Percentiles rank a stretch among this genome's conserved stretches.
These are phyloP conservation scores for Esox masquinongy DNA, from an alignment of 2,797 vertebrate species.

Conservation along the genomic window DNA sequence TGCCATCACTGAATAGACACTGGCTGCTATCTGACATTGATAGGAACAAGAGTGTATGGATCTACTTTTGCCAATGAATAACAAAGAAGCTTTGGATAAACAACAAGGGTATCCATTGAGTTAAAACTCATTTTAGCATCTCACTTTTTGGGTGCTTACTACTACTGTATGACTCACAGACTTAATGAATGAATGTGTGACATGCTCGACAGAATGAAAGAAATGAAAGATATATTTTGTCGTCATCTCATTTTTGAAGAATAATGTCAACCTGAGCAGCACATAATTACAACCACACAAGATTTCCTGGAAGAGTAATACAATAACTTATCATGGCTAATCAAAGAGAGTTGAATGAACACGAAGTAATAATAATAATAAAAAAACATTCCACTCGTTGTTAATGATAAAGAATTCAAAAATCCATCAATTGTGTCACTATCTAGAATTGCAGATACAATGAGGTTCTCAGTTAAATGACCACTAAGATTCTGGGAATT, in stretches of 20 bases:
- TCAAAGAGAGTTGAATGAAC: neutral
- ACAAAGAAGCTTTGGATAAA: slow-evolving; percentile 50
- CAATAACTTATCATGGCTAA: slow-evolving; percentile 36
- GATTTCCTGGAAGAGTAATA: slow-evolving; percentile 58
- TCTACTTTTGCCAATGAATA: slow-evolving; percentile 59
- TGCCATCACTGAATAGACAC: slow-evolving; percentile 65
- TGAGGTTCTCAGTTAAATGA: slow-evolving; percentile 61
- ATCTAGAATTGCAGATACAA: slow-evolving; percentile 8
- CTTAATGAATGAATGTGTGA: slow-evolving; percentile 40
- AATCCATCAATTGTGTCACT: slow-evolving; percentile 16
- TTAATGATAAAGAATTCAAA: neutral
- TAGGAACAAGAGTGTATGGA: slow-evolving; percentile 72
- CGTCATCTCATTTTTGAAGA: slow-evolving; percentile 39
- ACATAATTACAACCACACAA: slow-evolving; percentile 44
- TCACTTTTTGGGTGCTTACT: neutral
- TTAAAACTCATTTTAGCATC: slow-evolving; percentile 28
- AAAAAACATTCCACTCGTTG: neutral
- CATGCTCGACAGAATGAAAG: slow-evolving; percentile 33
- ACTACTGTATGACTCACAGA: slow-evolving; percentile 26
- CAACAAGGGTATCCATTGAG: slow-evolving; percentile 41
- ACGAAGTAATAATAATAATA: neutral
- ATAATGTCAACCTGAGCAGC: slow-evolving; percentile 20
- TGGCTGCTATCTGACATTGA: slow-evolving; percentile 71
- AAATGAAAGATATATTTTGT: slow-evolving; percentile 52
- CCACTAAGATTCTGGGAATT: slow-evolving; percentile 65